These are phyloP conservation scores for Loriculus beryllinus DNA, from an alignment of 2,797 vertebrate genomes.

Conservation along the genomic window DNA sequence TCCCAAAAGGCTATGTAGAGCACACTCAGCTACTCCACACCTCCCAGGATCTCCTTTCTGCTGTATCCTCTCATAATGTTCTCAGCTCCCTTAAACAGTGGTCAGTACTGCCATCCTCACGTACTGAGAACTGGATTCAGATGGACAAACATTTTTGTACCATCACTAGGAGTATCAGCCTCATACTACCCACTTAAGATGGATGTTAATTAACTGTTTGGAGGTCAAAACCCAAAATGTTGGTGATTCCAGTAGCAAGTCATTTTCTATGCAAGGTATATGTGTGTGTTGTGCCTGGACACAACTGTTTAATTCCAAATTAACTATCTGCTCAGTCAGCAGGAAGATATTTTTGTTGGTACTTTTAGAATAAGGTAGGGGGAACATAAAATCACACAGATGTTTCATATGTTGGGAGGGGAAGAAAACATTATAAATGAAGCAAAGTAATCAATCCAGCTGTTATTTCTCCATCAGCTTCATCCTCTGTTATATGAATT, in stretches of 20 bases:
- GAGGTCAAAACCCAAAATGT: background rate
- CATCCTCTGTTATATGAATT: background rate
- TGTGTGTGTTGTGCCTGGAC: background rate
- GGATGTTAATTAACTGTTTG: background rate
- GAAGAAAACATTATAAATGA: slow-evolving; percentile 1
- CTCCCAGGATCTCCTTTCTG: background rate
- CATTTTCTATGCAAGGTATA: background rate
- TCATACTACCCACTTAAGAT: background rate
- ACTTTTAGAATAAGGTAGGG: background rate
- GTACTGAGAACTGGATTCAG: background rate
- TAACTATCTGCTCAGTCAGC: background rate
- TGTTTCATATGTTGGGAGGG: background rate
- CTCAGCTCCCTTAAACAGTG: accelerated
- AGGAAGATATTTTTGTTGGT: background rate
- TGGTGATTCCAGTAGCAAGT: background rate
- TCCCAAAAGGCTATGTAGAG: background rate
- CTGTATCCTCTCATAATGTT: background rate
- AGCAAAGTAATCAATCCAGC: background rate
- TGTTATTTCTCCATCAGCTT: background rate
- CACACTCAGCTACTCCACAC: background rate
- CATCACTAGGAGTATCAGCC: background rate
- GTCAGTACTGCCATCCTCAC: background rate
- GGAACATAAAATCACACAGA: slow-evolving; percentile 4
- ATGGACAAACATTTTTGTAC: background rate
- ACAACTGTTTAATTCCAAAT: slow-evolving; percentile 47